phyloP scores from a whole-genome alignment of 2,113 vertebrate genomes.

The Phylloscopus trochilus region DNA sequence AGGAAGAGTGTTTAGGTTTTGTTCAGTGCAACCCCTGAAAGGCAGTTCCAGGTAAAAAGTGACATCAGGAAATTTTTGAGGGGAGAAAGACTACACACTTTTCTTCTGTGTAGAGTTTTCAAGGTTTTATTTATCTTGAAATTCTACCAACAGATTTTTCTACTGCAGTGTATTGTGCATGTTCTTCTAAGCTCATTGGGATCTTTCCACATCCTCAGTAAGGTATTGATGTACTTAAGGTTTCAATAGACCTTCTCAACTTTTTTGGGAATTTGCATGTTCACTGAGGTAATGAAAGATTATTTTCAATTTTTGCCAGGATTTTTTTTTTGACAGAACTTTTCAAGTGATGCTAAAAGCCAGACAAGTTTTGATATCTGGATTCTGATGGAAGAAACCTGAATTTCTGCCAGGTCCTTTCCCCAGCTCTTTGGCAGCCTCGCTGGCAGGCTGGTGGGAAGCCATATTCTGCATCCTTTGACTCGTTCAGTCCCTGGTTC shows the following conservation, averaged over 20 bases:
- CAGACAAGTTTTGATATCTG: slow-evolving; percentile 5
- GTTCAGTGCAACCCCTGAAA: background rate
- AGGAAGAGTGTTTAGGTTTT: background rate
- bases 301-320: background rate
- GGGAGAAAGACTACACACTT: background rate
- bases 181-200: background rate
- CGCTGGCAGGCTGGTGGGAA: background rate
- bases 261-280: background rate
- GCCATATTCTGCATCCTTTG: background rate
- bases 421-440: slow-evolving; percentile 23
- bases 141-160: background rate
- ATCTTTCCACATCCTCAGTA: background rate
- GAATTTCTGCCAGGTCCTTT: slow-evolving; percentile 38
- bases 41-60: background rate
- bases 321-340: background rate
- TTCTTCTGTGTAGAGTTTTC: background rate
- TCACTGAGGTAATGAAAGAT: background rate
- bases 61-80: background rate
- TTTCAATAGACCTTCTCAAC: background rate
- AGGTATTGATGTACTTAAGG: background rate
- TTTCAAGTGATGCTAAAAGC: background rate
- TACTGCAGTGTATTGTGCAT: background rate
- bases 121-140: background rate
- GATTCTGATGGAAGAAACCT: slow-evolving; percentile 16
- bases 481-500: background rate